Evolutionary conservation across 2,113 vertebrate genomes (phyloP), one percentile per base, ranked within the genome.

Genomic region (Trematocara marginatum): DNA sequence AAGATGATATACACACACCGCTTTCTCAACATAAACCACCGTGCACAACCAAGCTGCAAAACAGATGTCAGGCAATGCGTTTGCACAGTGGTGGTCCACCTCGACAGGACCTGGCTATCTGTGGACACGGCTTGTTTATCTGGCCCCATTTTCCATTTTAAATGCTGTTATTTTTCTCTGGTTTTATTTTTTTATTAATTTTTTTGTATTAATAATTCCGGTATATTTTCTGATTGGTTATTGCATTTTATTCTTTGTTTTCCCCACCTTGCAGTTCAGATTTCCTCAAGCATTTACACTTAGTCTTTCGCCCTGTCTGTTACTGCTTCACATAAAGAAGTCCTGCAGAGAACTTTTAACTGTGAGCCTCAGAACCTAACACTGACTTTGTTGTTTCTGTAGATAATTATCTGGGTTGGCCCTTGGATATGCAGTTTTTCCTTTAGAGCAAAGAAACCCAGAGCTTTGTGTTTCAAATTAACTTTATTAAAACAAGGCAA

Each of bases 1-100:
- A 93, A 88, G 85, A 95, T 92, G 94, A 95, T 92, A 95, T 92
- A 95, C 90, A 94, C 90, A 90, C 85, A 88, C 82, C 82, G 89
- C 89, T 86, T 90, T 92, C 86, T 91, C 88, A 95, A 94, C 89
- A 94, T 88, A 95, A 93, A 94, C 92, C 82, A 79, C 80, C 4
- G 23, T 88, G 84, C 90, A 90, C 40, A 18, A 86, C 81, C 90
- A 96, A 95, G 88, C 94, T 96, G 95, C 91, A 95, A 94, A 95
- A 90, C 95, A 96, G 95, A 96, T 96, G 95, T 95, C 61, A 88
- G 81, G 91, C 87, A 84, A 86, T 26, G 86, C 6, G 31, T 12
- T 82, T 61, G 79, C 91, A 79, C 82, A 85, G 92, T 71, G 91
- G 94, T 94, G 93, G 91, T 92, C 92, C 79, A 31, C 86, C 23